A percentile compares a stretch with the other conserved stretches of the same genome.
phyloP scores from a whole-genome alignment of 2,797 vertebrate genomes.

The Lycodopsis pacificus region DNA sequence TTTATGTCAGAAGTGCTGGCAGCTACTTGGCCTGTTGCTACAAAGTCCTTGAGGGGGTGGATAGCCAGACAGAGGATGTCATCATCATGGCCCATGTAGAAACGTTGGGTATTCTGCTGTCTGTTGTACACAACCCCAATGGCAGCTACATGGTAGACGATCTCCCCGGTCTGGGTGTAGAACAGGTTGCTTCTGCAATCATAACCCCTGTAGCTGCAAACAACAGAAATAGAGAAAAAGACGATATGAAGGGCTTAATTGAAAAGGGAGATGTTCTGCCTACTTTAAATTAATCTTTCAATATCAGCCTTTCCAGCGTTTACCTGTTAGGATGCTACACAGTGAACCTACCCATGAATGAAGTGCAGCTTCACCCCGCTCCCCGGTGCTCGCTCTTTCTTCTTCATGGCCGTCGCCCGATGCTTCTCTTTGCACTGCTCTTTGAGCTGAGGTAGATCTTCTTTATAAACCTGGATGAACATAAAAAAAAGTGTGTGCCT shows the following conservation, averaged over 20 bases:
- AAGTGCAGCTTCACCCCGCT: conserved; percentile 95
- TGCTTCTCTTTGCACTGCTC: conserved; percentile 97
- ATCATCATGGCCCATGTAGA: conserved; percentile 97
- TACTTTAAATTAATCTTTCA: conserved; percentile 19
- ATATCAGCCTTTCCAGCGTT: neutral
- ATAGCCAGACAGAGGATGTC: conserved; percentile 97
- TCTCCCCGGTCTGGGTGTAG: conserved; percentile 98
- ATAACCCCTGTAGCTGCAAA: conserved; percentile 79
- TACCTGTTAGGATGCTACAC: neutral
- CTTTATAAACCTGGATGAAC: conserved; percentile 95
- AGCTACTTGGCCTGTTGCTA: conserved; percentile 97
- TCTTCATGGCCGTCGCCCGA: conserved; percentile 91
- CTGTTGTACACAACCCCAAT: conserved; percentile 97
- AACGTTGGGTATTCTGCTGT: conserved; percentile 96
- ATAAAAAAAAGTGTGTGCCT: conserved; percentile 6
- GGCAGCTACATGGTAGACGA: conserved; percentile 98
- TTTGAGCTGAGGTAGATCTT: conserved; percentile 99
- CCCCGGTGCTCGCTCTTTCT: conserved; percentile 90
- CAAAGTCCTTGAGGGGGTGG: conserved; percentile 96
- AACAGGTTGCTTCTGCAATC: conserved; percentile 88
- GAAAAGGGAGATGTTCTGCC: neutral
- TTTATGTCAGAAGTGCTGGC: conserved; percentile 3
- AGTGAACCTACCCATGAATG: conserved; percentile 91
- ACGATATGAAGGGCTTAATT: neutral
- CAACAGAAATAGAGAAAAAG: neutral